Base-by-base conservation (phyloP, 2,797 vertebrate genomes). In the Sylvilagus floridanus region DNA sequence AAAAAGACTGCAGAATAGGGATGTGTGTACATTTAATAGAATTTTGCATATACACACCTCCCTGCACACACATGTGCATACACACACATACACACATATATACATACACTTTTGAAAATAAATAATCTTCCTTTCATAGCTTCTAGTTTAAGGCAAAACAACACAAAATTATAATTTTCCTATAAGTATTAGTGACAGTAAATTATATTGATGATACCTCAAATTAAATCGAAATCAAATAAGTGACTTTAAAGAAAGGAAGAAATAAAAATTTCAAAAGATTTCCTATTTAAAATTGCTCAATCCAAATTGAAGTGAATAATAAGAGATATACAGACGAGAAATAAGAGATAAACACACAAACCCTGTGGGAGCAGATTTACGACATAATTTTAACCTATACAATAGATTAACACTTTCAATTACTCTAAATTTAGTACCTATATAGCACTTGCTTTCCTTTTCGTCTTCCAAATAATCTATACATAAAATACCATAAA, bases 111-210 rank as follows among this genome's bases (percentile, higher is more conserved):
- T 86, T 93, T 77, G 7, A 65, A 73, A 79, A 72, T 11, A 90
- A 81, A 79, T 32, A 7, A 28, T 37, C 50, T 83, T 2, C 69
- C 19, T 28, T 73, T 19, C 9, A 52, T 0, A 0, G 21, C 81
- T 85, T 79, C 85, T 77, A 72, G 4, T 82, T 79, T 71, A 87
- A 83, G 60, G 24, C n/a, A 94, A 88, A 88, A 2, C 9, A 84
- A 84, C 84, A 52, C 5, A 87, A 84, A 95, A 71, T 83, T 88
- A 32, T 60, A 83, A 37, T 28, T 69, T 73, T 60, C 93, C 11
- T 68, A 85, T 72, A 32, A 28, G 19, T 93, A 91, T 73, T 21
- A 68, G 26, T 54, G n/a, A 9, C 57, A 50, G 47, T 35, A 73
- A 81, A 88, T 88, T 9, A 19, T 54, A 93, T 1, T 81, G 63